phyloP scores from a whole-genome alignment of 2,113 vertebrate species.

The Tragulus kanchil region DNA sequence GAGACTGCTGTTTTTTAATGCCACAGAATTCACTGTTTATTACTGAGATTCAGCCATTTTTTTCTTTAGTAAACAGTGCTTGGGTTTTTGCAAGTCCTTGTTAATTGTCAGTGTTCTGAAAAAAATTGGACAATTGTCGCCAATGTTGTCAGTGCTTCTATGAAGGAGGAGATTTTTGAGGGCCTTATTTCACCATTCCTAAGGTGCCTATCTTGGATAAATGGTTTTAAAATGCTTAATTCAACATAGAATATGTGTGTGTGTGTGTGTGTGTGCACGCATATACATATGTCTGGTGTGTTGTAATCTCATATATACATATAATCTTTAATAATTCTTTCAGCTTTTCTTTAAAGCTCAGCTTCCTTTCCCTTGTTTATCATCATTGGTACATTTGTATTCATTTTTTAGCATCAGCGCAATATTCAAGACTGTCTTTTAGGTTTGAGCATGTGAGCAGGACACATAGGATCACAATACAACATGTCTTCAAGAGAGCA shows the following conservation, averaged over 20 bases:
- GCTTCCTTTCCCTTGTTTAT: neutral
- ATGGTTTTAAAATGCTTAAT: constrained; percentile 24
- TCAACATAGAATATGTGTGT: neutral
- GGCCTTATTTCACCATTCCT: neutral
- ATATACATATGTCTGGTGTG: neutral
- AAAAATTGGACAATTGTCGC: constrained; percentile 21
- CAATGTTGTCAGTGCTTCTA: constrained; percentile 14
- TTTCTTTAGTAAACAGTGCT: constrained; percentile 19
- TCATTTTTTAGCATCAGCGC: constrained; percentile 51
- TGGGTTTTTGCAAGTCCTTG: neutral
- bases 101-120: neutral
- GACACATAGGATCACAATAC: constrained; percentile 22
- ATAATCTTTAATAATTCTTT: constrained; percentile 15
- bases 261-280: neutral
- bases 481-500: constrained; percentile 52
- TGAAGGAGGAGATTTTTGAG: neutral
- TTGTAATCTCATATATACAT: neutral
- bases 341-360: neutral
- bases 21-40: neutral
- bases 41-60: neutral
- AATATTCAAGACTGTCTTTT: constrained; percentile 14
- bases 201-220: neutral
- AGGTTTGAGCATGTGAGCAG: neutral
- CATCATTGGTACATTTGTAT: neutral
- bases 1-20: constrained; percentile 8